phyloP scores from a whole-genome alignment of 2,888 invertebrate genomes.

The Barypeithes pellucidus region DNA sequence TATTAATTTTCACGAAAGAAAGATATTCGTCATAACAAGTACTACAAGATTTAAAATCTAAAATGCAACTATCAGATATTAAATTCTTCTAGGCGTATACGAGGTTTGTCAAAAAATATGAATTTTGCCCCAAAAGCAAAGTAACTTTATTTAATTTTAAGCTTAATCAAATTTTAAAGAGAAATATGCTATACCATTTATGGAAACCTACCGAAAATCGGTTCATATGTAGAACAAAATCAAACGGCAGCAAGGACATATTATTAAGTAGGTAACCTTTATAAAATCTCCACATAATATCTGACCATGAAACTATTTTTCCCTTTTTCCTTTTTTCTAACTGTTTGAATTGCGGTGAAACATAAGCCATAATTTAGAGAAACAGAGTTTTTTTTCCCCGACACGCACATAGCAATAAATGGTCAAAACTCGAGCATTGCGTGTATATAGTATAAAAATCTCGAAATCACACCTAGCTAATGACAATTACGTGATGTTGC shows the following conservation, averaged over 20 bases:
- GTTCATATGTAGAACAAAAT: background rate
- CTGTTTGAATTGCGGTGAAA: background rate
- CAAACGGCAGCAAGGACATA: background rate
- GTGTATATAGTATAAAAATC: slow-evolving; percentile 9
- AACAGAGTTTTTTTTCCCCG: background rate
- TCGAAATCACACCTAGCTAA: slow-evolving; percentile 18
- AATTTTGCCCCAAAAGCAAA: too few relatives aligned
- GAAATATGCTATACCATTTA: too few relatives aligned
- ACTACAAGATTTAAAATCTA: too few relatives aligned
- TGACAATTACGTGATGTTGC: slow-evolving; percentile 1
- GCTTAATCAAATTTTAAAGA: too few relatives aligned
- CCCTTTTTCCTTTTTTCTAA: background rate
- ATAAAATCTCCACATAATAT: background rate
- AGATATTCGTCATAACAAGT: too few relatives aligned
- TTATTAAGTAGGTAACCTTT: background rate
- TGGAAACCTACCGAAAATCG: background rate
- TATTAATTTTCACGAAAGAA: too few relatives aligned
- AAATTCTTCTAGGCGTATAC: too few relatives aligned
- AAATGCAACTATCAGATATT: too few relatives aligned
- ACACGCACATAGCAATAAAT: slow-evolving; percentile 6
- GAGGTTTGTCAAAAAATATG: too few relatives aligned
- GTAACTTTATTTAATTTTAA: too few relatives aligned
- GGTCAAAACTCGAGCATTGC: slow-evolving; percentile 11
- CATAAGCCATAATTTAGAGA: slow-evolving; percentile 13
- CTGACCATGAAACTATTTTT: slow-evolving; percentile 10